Percentiles rank a stretch among this genome's conserved stretches.
phyloP scores from a whole-genome alignment of 2,888 invertebrate genomes.

The Hypomecis punctinalis region DNA sequence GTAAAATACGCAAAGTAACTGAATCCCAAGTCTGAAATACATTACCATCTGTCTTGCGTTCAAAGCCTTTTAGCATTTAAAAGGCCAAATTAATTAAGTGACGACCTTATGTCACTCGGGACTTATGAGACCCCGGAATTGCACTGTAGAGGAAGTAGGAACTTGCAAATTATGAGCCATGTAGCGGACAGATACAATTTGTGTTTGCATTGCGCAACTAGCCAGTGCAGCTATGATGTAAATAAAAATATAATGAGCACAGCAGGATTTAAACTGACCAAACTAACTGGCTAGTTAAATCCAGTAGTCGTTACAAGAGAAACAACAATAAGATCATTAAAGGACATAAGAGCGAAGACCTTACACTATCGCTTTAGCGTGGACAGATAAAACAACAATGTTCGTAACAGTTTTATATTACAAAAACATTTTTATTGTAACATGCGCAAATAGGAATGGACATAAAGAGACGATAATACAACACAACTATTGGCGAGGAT shows the following conservation, averaged over 20 bases:
- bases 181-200: constrained; percentile 25
- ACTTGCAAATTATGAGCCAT: constrained; percentile 32
- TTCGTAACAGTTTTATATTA: constrained; percentile 6
- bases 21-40: constrained; percentile 31
- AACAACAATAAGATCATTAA: constrained; percentile 21
- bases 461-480: background rate
- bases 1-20: constrained; percentile 23
- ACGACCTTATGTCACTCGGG: constrained; percentile 38
- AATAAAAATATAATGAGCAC: background rate
- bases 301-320: too few species aligned
- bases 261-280: background rate
- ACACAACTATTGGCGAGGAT: background rate
- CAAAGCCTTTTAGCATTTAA: constrained; percentile 34
- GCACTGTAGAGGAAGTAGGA: constrained; percentile 40
- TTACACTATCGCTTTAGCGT: constrained; percentile 22
- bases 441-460: background rate
- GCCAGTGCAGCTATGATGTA: background rate
- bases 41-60: constrained; percentile 28
- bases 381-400: constrained; percentile 26
- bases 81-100: constrained; percentile 39
- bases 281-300: too few species aligned
- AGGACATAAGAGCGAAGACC: constrained; percentile 33
- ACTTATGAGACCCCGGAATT: constrained; percentile 38
- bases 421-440: constrained; percentile 8
- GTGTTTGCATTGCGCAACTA: constrained; percentile 7